phyloP scores from a whole-genome alignment of 2,888 invertebrate genomes.

The Odontocerum albicorne region DNA sequence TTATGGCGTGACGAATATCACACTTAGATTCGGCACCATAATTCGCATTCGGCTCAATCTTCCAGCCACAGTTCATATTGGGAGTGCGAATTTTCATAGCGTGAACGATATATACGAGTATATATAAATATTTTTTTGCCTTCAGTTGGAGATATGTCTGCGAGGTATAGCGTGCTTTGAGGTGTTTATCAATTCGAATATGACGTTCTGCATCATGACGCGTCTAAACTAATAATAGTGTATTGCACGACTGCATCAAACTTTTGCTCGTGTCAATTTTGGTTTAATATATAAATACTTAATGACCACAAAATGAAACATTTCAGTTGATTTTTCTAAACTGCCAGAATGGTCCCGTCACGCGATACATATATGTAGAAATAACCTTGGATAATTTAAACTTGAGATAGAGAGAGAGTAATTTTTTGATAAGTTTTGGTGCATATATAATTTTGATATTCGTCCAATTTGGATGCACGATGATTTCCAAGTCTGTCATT shows the following conservation, averaged over 20 bases:
- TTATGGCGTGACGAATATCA: slow-evolving; percentile 21
- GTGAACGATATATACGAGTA: slow-evolving; percentile 8
- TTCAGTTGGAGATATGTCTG: no score
- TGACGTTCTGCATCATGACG: slow-evolving; percentile 18
- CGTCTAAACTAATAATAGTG: slow-evolving; percentile 20
- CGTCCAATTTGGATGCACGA: slow-evolving; percentile 18
- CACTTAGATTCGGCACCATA: slow-evolving; percentile 16
- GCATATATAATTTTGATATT: slow-evolving; percentile 4
- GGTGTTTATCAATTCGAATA: slow-evolving; percentile 4
- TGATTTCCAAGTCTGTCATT: slow-evolving; percentile 14
- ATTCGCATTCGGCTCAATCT: slow-evolving; percentile 11
- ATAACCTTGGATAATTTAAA: slow-evolving; percentile 3
- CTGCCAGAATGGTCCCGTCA: background rate
- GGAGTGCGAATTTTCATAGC: slow-evolving; percentile 7
- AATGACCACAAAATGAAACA: background rate
- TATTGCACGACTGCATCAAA: slow-evolving; percentile 2
- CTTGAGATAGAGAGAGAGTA: background rate
- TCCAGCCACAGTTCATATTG: background rate
- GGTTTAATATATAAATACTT: slow-evolving; percentile 4
- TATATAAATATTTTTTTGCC: slow-evolving; percentile 4
- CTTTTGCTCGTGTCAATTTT: slow-evolving; percentile 14
- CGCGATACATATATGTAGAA: background rate
- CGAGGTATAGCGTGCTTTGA: slow-evolving; percentile 7
- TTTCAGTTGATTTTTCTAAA: background rate
- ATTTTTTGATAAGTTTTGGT: background rate